Conservation (phyloP, 2,797 vertebrate genomes). For the Orientallactaga sibirica region DNA sequence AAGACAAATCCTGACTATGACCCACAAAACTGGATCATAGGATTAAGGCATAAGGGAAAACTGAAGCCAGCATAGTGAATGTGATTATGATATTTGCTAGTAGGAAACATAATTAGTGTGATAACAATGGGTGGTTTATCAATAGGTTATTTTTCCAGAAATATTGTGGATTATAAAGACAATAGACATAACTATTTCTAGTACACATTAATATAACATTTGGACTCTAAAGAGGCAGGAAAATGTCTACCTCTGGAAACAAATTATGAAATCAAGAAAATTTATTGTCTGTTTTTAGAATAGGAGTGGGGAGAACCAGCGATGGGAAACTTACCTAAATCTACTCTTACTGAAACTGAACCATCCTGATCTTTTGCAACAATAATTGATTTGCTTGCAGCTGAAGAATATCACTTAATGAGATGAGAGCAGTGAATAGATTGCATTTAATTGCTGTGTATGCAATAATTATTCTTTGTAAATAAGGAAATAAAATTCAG, state of each 20-base stretch:
- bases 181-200: slow-evolving; percentile 37
- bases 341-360: slow-evolving; percentile 60
- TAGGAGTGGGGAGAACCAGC: background rate
- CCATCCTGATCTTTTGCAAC: background rate
- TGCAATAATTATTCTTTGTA: slow-evolving; percentile 67
- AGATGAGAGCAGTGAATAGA: slow-evolving; percentile 58
- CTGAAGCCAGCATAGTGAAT: slow-evolving; percentile 35
- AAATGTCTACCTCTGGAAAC: slow-evolving; percentile 30
- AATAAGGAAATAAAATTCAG: slow-evolving; percentile 77
- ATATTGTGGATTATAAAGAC: slow-evolving; percentile 25
- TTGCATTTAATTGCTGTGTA: slow-evolving; percentile 68
- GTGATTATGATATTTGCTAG: background rate
- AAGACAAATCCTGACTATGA: background rate
- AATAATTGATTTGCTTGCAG: slow-evolving; percentile 60
- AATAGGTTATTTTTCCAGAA: slow-evolving; percentile 10
- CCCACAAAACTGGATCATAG: background rate
- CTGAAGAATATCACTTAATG: slow-evolving; percentile 61
- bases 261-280: slow-evolving; percentile 62
- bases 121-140: slow-evolving; percentile 40
- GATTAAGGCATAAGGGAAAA: slow-evolving; percentile 53
- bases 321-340: background rate
- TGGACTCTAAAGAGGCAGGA: slow-evolving; percentile 47
- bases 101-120: slow-evolving; percentile 24
- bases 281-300: slow-evolving; percentile 36
- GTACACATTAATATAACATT: slow-evolving; percentile 58